phyloP scores from a whole-genome alignment of 2,888 invertebrate species.

The Physocephala rufipes region DNA sequence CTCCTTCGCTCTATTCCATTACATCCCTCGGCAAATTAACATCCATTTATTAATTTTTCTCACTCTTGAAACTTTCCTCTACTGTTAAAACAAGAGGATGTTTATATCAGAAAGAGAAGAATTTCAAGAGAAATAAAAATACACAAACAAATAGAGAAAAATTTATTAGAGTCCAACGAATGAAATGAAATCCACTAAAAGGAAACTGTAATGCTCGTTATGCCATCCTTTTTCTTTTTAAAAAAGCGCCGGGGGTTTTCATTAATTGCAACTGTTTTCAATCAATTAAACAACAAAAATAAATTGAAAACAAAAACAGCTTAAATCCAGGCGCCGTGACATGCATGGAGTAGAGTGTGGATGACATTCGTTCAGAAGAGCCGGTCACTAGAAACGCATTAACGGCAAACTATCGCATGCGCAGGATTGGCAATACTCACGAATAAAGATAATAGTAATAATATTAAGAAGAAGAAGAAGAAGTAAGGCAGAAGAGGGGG shows the following conservation, averaged over 20 bases:
- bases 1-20: too few species aligned
- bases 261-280: conserved; percentile 17
- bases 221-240: not conserved
- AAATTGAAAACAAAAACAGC: too few species aligned
- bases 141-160: too few species aligned
- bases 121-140: too few species aligned
- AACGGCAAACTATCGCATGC: not conserved
- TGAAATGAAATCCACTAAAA: not conserved
- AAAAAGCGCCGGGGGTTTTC: not conserved
- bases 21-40: too few species aligned
- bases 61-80: not conserved
- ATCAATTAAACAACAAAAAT: conserved; percentile 17
- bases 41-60: too few species aligned
- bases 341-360: too few species aligned
- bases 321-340: too few species aligned
- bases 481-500: not conserved
- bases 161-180: too few species aligned
- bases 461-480: not conserved
- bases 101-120: too few species aligned
- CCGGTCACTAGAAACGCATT: conserved; percentile 5
- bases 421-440: too few species aligned
- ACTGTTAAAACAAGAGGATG: too few species aligned
- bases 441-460: not conserved
- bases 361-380: not conserved
- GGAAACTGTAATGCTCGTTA: not conserved